Percentiles rank a stretch among this genome's conserved stretches.
Evolutionary conservation across 2,888 invertebrate species (phyloP).

Genomic region (Metalampra italica): DNA sequence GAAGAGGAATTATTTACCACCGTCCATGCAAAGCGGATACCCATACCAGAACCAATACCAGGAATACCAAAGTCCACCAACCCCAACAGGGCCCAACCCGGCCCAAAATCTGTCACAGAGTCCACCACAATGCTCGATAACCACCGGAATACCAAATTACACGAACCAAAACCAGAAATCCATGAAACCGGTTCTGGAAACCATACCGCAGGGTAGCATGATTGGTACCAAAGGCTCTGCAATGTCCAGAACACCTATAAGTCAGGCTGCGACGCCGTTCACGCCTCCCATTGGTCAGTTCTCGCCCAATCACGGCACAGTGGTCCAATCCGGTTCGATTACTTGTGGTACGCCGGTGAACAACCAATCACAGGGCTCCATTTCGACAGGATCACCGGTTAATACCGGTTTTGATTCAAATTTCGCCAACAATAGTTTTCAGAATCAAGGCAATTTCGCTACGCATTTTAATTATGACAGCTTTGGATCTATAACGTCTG

Average conservation of each 20-base stretch:
- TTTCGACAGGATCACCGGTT: constrained; percentile 12
- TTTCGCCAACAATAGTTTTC: constrained; percentile 6
- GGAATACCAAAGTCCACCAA: constrained; percentile 44
- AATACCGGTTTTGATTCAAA: not conserved
- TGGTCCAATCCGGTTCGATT: constrained; percentile 16
- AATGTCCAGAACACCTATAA: constrained; percentile 31
- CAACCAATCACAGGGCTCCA: constrained; percentile 15
- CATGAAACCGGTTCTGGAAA: constrained; percentile 54
- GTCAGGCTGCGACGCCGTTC: constrained; percentile 31
- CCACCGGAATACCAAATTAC: constrained; percentile 39
- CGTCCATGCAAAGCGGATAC: constrained; percentile 78
- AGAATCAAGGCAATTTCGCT: not conserved
- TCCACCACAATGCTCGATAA: constrained; percentile 33
- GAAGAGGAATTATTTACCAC: constrained; percentile 88
- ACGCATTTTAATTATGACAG: not conserved
- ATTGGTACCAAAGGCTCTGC: constrained; percentile 45
- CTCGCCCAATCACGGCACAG: constrained; percentile 29
- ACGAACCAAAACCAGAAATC: constrained; percentile 39
- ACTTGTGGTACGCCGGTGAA: constrained; percentile 24
- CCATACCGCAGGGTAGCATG: constrained; percentile 60
- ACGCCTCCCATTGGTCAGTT: constrained; percentile 31
- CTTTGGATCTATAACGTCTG: constrained; percentile 19
- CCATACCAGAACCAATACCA: constrained; percentile 48
- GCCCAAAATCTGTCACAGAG: constrained; percentile 36
- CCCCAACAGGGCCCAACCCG: constrained; percentile 37